Evolutionary conservation across 2,888 invertebrate species (phyloP).

Genomic region (Sipha maydis): DNA sequence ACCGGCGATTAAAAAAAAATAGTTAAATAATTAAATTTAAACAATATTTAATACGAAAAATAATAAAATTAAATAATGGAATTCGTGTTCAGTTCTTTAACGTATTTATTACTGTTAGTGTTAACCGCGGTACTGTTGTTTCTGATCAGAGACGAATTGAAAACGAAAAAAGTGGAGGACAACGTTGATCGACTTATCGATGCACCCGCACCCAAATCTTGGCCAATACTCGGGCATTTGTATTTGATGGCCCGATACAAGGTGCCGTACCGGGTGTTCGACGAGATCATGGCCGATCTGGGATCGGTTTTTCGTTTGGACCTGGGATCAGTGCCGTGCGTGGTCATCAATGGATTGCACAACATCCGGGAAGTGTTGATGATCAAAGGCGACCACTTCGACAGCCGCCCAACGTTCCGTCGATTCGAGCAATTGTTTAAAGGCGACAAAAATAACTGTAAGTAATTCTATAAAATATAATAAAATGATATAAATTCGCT

Average conservation of each 20-base stretch:
- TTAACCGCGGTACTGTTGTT: slow-evolving; percentile 50
- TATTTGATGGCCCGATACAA: slow-evolving; percentile 72
- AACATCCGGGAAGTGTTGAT: slow-evolving; percentile 73
- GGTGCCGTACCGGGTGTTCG: slow-evolving; percentile 73
- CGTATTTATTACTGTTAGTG: slow-evolving; percentile 47
- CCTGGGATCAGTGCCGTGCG: slow-evolving; percentile 71
- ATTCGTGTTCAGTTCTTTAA: slow-evolving; percentile 58
- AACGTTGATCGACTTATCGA: slow-evolving; percentile 32
- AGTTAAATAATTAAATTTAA: not conserved
- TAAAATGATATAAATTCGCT: not conserved
- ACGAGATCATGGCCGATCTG: slow-evolving; percentile 70
- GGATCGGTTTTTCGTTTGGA: slow-evolving; percentile 72
- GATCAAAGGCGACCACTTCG: slow-evolving; percentile 73
- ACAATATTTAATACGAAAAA: not conserved
- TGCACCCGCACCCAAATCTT: slow-evolving; percentile 69
- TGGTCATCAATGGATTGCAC: slow-evolving; percentile 73
- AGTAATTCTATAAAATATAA: slow-evolving; percentile 67
- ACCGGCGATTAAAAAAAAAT: slow-evolving; percentile 12
- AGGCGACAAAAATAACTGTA: slow-evolving; percentile 77
- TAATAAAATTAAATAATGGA: slow-evolving; percentile 29
- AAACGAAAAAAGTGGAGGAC: slow-evolving; percentile 47
- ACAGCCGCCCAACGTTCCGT: slow-evolving; percentile 74
- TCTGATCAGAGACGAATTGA: slow-evolving; percentile 48
- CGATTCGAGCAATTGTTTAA: slow-evolving; percentile 74
- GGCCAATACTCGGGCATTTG: slow-evolving; percentile 72